Evolutionary conservation across 2,113 vertebrate species (phyloP), one percentile per base, ranked within the genome.

Genomic region (Miniopterus natalensis): DNA sequence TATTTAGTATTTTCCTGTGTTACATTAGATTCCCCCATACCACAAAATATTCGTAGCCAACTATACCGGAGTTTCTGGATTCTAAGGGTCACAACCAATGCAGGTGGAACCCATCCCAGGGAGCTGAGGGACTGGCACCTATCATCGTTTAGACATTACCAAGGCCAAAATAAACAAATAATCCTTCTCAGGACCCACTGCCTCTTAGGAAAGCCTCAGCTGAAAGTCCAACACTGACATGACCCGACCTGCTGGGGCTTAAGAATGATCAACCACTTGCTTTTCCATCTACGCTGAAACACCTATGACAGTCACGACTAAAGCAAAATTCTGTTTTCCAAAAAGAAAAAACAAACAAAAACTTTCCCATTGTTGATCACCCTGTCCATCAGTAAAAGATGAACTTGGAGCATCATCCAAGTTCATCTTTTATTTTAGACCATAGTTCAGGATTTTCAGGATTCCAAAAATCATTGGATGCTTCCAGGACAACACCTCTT

Each of bases 101-200:
- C 87, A 53, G 61, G 87, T 36, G 78, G 86, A 42, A 94, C 68
- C 71, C 83, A 80, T 36, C 84, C 40, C 25, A 97, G 65, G 51
- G 7, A 92, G 84, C 74, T 95, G 61, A 83, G 63, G 85, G 75
- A 51, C 0, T 1, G 66, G 68, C 13, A 86, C 53, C 92, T 93
- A 90, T 65, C 95, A 85, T 77, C 75, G 59, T 87, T 97, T 96
- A 93, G 81, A 96, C 92, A 94, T 65, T 57, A 63, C 53, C 74
- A 53, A 66, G 21, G 74, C 90, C 70, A 94, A 75, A 61, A 94
- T 77, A 96, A 95, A 74, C 93, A 87, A 95, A 92, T 83, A 63
- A 92, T 57, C 40, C 88, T 97, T 79, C 90, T 93, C 88, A 78
- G 55, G 70, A 84, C 17, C 88, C 1, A 83, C 27, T 55, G 84